These are phyloP conservation scores for Acanthococcus lagerstroemiae DNA, from an alignment of 2,888 invertebrate species.

Conservation along the genomic window DNA sequence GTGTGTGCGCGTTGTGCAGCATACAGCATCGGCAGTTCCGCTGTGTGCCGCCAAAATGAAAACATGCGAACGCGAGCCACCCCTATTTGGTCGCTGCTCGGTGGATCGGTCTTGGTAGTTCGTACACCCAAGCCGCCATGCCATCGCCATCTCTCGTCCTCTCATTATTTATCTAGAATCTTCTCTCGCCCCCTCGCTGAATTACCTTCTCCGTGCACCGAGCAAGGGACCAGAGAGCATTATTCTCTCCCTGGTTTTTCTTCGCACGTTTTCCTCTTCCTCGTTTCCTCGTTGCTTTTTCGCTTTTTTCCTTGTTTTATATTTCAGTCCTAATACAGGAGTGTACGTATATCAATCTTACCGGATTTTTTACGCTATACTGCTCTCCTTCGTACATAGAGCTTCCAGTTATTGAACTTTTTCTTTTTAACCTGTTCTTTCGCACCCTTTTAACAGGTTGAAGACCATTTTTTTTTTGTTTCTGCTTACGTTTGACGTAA, in stretches of 20 bases:
- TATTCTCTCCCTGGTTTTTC: not conserved
- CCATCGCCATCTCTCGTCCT: not conserved
- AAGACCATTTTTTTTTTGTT: too few relatives aligned
- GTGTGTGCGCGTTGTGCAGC: too few relatives aligned
- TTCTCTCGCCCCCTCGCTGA: not conserved
- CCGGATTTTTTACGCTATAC: too few relatives aligned
- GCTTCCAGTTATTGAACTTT: too few relatives aligned
- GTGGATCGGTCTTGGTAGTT: constrained; percentile 12
- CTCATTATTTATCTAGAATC: not conserved
- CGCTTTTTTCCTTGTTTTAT: not conserved
- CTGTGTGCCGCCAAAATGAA: constrained; percentile 11
- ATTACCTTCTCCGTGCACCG: too few relatives aligned
- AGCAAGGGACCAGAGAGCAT: too few relatives aligned
- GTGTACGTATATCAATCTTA: too few relatives aligned
- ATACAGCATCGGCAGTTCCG: not conserved
- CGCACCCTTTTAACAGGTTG: too few relatives aligned
- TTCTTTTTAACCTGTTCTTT: too few relatives aligned
- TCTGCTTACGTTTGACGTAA: too few relatives aligned
- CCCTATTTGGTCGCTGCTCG: constrained; percentile 22
- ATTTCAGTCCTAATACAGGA: too few relatives aligned
- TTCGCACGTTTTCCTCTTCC: not conserved
- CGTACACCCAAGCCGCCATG: not conserved
- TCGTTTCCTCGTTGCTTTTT: not conserved
- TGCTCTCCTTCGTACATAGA: too few relatives aligned
- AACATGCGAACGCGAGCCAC: constrained; percentile 19